Conservation (phyloP, 2,113 vertebrate genomes). For the Crotalus horridus region DNA sequence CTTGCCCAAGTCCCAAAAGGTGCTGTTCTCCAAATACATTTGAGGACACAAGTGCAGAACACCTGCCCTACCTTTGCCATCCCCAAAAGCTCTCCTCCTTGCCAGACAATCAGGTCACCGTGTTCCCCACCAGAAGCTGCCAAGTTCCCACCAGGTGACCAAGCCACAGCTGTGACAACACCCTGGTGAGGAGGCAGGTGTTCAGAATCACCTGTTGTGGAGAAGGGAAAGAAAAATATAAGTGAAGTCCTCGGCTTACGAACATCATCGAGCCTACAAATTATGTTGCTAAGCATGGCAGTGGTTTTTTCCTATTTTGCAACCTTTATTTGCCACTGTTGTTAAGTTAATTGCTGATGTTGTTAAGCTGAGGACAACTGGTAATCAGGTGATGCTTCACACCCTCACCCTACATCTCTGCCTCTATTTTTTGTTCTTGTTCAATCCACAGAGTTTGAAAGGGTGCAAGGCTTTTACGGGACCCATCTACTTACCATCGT, state of each 20-base stretch:
- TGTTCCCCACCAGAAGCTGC: constrained; percentile 69
- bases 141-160: constrained; percentile 64
- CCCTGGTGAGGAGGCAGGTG: neutral
- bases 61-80: constrained; percentile 51
- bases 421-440: too few relatives aligned
- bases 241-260: neutral
- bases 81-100: constrained; percentile 33
- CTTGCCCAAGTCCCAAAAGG: neutral
- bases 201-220: neutral
- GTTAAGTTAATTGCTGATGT: neutral
- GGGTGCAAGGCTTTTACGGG: neutral
- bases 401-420: neutral
- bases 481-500: constrained; percentile 44
- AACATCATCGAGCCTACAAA: neutral
- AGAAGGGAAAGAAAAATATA: neutral
- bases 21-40: neutral
- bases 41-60: neutral
- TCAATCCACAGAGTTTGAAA: too few relatives aligned
- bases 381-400: too few relatives aligned
- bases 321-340: neutral
- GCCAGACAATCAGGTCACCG: constrained; percentile 78
- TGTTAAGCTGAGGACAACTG: too few relatives aligned
- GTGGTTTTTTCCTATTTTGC: neutral
- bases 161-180: constrained; percentile 71
- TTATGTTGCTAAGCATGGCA: neutral